Conservation (phyloP, 2,797 vertebrate species). For the Saxicola maurus region DNA sequence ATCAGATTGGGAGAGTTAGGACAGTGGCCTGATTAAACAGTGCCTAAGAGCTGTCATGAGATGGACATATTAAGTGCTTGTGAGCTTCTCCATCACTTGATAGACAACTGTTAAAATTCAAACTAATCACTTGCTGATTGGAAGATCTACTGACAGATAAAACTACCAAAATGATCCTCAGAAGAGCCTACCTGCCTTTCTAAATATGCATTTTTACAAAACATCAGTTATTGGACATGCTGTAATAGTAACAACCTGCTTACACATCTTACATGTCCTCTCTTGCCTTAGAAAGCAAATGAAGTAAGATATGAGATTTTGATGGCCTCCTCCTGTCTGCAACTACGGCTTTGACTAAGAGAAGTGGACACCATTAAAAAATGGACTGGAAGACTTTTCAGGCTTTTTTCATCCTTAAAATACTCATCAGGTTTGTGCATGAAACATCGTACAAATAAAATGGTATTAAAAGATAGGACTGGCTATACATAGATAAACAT, state of each 20-base stretch:
- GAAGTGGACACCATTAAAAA: background rate
- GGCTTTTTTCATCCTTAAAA: background rate
- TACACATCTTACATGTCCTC: background rate
- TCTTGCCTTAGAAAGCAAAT: background rate
- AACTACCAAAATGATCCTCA: background rate
- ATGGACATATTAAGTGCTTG: background rate
- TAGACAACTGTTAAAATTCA: background rate
- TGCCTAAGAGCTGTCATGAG: background rate
- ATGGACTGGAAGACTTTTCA: background rate
- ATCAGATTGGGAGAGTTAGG: background rate
- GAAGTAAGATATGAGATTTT: background rate
- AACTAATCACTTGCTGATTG: background rate
- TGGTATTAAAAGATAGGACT: background rate
- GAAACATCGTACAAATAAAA: background rate
- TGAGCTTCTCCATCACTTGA: background rate
- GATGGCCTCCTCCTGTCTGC: background rate
- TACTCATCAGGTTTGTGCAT: background rate
- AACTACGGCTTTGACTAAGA: background rate
- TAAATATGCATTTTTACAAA: background rate
- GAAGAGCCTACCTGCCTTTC: background rate
- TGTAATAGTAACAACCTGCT: background rate
- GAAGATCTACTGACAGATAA: background rate
- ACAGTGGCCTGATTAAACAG: background rate
- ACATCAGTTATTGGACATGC: background rate
- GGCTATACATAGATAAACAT: background rate